A percentile compares a stretch with the other conserved stretches of the same genome.
phyloP scores from a whole-genome alignment of 2,797 vertebrate genomes.

The Coccyzus lansbergi region DNA sequence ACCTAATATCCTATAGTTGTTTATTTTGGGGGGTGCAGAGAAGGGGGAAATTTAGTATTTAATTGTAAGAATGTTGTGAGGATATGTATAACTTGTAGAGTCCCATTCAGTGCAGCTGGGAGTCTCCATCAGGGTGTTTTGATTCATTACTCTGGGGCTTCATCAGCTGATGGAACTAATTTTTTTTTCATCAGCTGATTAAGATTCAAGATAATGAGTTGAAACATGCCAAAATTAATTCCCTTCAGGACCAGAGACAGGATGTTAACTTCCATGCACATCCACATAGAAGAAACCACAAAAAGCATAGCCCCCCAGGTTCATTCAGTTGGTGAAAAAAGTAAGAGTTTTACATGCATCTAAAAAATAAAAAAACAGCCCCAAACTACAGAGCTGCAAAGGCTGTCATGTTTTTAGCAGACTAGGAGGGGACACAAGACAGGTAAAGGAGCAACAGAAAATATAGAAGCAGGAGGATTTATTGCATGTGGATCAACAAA shows the following conservation, averaged over 20 bases:
- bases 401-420: not conserved
- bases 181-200: constrained; percentile 73
- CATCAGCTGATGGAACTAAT: constrained; percentile 73
- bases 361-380: not conserved
- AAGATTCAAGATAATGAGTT: constrained; percentile 77
- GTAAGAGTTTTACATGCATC: not conserved
- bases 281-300: constrained; percentile 12
- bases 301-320: not conserved
- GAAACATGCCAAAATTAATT: constrained; percentile 73
- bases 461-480: not conserved
- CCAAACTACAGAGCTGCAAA: not conserved
- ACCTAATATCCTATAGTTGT: not conserved
- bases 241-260: constrained; percentile 52
- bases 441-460: not conserved
- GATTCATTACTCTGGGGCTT: constrained; percentile 73
- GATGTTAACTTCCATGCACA: constrained; percentile 49
- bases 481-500: not conserved
- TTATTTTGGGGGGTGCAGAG: not conserved
- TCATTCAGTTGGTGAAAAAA: constrained; percentile 16
- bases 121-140: constrained; percentile 72
- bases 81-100: not conserved
- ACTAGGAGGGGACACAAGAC: not conserved
- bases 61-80: constrained; percentile 22
- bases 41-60: not conserved
- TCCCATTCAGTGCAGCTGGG: constrained; percentile 31